Percentiles rank a stretch among this genome's conserved stretches.
These are phyloP conservation scores for Amorpha juglandis DNA, from an alignment of 2,888 invertebrate species.

Conservation along the genomic window DNA sequence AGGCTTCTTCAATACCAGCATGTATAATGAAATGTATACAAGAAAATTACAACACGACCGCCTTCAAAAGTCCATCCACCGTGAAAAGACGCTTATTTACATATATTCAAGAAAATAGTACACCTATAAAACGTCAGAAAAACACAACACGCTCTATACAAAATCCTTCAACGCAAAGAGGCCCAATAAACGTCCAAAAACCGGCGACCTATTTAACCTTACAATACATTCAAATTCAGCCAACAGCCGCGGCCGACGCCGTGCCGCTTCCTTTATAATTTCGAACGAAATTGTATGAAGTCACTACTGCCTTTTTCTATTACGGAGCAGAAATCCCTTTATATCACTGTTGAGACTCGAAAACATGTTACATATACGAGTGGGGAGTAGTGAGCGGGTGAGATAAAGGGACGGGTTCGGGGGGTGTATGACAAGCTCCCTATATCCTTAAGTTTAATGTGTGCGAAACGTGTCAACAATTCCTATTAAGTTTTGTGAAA, in stretches of 20 bases:
- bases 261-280: slow-evolving; percentile 36
- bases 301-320: slow-evolving; percentile 45
- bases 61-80: not conserved
- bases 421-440: not conserved
- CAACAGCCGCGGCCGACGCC: slow-evolving; percentile 33
- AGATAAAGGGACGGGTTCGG: not conserved
- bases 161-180: slow-evolving; percentile 33
- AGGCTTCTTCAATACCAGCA: not conserved
- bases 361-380: slow-evolving; percentile 41
- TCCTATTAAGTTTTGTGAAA: slow-evolving; percentile 35
- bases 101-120: not conserved
- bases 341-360: slow-evolving; percentile 46
- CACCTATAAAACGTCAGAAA: slow-evolving; percentile 2
- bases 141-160: slow-evolving; percentile 4
- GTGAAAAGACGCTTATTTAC: slow-evolving; percentile 12
- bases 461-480: slow-evolving; percentile 40
- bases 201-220: slow-evolving; percentile 35
- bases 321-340: slow-evolving; percentile 47
- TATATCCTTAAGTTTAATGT: slow-evolving; percentile 38
- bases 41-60: slow-evolving; percentile 8
- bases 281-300: slow-evolving; percentile 40
- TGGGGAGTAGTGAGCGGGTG: slow-evolving; percentile 4
- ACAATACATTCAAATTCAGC: slow-evolving; percentile 37
- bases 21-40: not conserved
- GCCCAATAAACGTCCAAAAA: slow-evolving; percentile 36